Percentiles rank a stretch among this genome's conserved stretches.
phyloP scores from a whole-genome alignment of 2,113 vertebrate species.

The Lasiurus cinereus region DNA sequence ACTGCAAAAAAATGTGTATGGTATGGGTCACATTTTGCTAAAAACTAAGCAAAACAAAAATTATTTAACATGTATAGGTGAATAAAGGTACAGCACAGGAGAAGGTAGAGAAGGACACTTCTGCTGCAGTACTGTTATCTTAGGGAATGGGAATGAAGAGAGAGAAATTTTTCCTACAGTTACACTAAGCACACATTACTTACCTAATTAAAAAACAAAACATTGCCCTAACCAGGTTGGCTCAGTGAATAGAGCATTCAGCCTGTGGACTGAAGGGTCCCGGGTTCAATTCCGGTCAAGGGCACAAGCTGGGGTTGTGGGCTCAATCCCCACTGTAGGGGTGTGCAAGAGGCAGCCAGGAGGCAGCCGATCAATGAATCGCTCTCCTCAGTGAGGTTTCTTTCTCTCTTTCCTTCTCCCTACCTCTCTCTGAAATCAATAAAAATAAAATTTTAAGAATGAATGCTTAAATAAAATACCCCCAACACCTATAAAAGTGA shows the following conservation, averaged over 20 bases:
- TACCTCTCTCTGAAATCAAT: no score
- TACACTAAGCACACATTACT: not conserved
- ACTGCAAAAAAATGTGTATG: not conserved
- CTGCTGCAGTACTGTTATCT: not conserved
- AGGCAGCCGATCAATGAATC: no score
- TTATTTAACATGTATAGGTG: not conserved
- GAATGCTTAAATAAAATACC: conserved; percentile 8
- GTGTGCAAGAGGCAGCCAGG: no score
- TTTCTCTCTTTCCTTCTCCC: no score
- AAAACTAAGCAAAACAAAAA: conserved; percentile 33
- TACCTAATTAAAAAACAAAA: conserved; percentile 43
- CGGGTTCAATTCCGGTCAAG: no score
- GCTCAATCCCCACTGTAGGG: no score
- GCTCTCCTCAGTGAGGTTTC: no score
- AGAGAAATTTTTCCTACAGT: not conserved
- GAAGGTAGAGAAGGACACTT: not conserved
- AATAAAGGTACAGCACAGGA: not conserved
- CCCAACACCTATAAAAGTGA: not conserved
- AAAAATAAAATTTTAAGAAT: conserved; percentile 15
- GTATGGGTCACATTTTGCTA: not conserved
- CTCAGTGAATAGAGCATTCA: no score
- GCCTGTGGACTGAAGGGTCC: no score
- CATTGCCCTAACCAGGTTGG: no score
- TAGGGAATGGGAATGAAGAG: not conserved
- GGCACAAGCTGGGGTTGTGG: no score